Percentiles rank a stretch among this genome's conserved stretches.
These are phyloP conservation scores for Lacerta agilis DNA, from an alignment of 2,797 vertebrate genomes.

Conservation along the genomic window DNA sequence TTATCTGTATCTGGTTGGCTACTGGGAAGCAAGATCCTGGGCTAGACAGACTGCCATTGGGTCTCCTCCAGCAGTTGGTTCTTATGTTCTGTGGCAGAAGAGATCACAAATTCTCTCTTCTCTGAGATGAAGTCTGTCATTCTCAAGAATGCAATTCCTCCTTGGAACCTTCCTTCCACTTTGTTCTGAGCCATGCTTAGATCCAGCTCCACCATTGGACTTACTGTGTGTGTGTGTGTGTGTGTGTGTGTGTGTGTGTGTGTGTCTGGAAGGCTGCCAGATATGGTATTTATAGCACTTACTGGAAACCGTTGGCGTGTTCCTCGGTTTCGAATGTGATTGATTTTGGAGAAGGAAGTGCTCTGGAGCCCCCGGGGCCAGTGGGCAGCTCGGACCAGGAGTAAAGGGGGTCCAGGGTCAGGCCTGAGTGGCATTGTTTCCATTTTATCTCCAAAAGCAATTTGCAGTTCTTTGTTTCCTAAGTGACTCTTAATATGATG, in stretches of 20 bases:
- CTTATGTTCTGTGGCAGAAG: not conserved
- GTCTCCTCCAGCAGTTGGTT: not conserved
- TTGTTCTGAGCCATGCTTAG: not conserved
- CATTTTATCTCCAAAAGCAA: constrained; percentile 66
- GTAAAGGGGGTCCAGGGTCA: constrained; percentile 53
- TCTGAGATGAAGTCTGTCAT: not conserved
- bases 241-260: not conserved
- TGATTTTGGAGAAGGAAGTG: constrained; percentile 68
- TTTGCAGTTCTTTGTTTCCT: constrained; percentile 52
- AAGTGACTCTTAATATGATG: constrained; percentile 61
- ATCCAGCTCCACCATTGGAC: not conserved
- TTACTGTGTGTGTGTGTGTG: not conserved
- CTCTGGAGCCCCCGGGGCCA: constrained; percentile 40
- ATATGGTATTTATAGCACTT: constrained; percentile 68
- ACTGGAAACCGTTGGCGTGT: constrained; percentile 69
- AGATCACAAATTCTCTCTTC: not conserved
- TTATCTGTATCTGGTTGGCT: not conserved
- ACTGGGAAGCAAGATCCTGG: not conserved
- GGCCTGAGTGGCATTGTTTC: constrained; percentile 53
- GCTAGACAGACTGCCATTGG: not conserved
- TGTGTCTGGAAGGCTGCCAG: constrained; percentile 61
- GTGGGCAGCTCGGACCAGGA: not conserved
- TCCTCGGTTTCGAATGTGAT: constrained; percentile 51
- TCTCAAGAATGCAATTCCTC: constrained; percentile 4
- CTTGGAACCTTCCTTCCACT: too few relatives aligned